Evolutionary conservation across 2,113 vertebrate genomes (phyloP).

Genomic region (Cynoglossus semilaevis): DNA sequence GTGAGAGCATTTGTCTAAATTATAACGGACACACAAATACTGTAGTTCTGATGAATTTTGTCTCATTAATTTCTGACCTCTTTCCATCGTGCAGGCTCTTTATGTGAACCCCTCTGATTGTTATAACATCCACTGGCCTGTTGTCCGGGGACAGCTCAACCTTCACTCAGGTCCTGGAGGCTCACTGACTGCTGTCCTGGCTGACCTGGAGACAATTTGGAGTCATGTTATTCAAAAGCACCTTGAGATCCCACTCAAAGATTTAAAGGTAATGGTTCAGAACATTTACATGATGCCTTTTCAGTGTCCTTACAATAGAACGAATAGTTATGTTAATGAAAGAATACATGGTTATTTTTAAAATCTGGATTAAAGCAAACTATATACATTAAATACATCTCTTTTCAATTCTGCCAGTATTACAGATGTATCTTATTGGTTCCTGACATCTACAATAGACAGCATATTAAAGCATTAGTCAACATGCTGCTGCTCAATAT

Average conservation of each 20-base stretch:
- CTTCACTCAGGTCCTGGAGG: constrained; percentile 86
- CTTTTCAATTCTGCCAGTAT: constrained; percentile 79
- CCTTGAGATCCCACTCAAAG: constrained; percentile 93
- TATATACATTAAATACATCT: too few relatives aligned
- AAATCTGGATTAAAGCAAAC: too few relatives aligned
- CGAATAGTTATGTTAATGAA: too few relatives aligned
- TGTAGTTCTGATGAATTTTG: neutral
- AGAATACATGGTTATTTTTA: too few relatives aligned
- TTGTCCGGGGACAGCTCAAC: constrained; percentile 90
- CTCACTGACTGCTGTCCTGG: constrained; percentile 87
- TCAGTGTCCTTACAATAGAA: too few relatives aligned
- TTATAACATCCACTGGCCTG: constrained; percentile 92
- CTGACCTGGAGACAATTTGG: constrained; percentile 95
- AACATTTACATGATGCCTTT: too few relatives aligned
- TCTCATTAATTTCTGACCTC: neutral
- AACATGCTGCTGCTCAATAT: constrained; percentile 94
- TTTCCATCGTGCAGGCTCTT: constrained; percentile 77
- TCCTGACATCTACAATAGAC: constrained; percentile 95
- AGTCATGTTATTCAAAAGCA: constrained; percentile 90
- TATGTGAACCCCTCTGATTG: constrained; percentile 89
- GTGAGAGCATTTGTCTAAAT: constrained; percentile 67
- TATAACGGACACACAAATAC: neutral
- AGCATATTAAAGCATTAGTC: constrained; percentile 92
- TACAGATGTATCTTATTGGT: constrained; percentile 96
- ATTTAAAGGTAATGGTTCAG: constrained; percentile 99